These are phyloP conservation scores for Drosophila aff. DNA, from an alignment of 1,140 invertebrate genomes.

Conservation along the genomic window DNA sequence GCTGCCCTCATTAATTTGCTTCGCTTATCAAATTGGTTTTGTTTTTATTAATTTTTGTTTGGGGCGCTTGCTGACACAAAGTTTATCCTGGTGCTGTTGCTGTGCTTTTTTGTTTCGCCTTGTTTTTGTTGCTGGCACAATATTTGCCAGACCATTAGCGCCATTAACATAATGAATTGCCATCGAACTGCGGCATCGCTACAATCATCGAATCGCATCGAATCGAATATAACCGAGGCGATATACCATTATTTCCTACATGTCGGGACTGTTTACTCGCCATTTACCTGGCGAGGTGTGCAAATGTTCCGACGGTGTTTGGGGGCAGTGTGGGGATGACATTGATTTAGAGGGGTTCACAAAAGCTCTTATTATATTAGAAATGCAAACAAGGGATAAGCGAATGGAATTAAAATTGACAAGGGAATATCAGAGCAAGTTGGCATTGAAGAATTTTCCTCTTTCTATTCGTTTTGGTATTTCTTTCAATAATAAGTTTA, in stretches of 20 bases:
- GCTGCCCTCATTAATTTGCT: conserved; percentile 74
- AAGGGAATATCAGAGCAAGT: background rate
- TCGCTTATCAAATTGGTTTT: conserved; percentile 80
- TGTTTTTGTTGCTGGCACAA: conserved; percentile 57
- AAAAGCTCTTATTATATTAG: conserved; percentile 8
- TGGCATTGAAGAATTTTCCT: background rate
- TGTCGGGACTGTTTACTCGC: conserved; percentile 27
- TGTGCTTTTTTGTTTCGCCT: conserved; percentile 11
- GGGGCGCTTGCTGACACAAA: conserved; percentile 48
- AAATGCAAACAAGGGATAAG: conserved; percentile 21
- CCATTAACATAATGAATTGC: conserved; percentile 83
- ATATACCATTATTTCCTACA: conserved; percentile 46
- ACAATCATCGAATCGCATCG: conserved; percentile 35
- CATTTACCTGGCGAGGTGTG: conserved; percentile 44
- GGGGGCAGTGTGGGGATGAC: conserved; percentile 3
- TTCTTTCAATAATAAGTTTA: background rate
- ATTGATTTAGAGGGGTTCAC: conserved; percentile 41
- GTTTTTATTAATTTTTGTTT: conserved; percentile 64
- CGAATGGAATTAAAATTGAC: conserved; percentile 7
- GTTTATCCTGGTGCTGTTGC: conserved; percentile 42
- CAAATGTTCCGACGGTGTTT: conserved; percentile 8
- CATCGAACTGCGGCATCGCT: conserved; percentile 59
- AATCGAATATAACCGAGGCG: conserved; percentile 25
- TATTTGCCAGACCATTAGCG: conserved; percentile 80
- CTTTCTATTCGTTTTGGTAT: background rate